Evolutionary conservation across 2,113 vertebrate genomes (phyloP).

Genomic region (Xerus inauris): DNA sequence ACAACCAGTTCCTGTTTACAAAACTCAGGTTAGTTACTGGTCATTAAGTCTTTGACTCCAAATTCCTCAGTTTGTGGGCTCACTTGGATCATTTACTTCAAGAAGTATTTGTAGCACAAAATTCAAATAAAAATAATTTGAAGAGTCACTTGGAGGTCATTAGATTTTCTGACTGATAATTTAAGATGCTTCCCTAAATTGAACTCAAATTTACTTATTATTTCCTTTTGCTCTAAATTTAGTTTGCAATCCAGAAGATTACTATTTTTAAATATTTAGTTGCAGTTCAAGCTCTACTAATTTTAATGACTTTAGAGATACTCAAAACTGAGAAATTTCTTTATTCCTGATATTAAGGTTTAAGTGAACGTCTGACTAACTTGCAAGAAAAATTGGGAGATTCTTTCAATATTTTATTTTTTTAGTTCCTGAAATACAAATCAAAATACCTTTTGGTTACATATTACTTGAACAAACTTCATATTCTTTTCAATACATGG

Average conservation of each 20-base stretch:
- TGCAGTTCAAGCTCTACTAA: slow-evolving; percentile 52
- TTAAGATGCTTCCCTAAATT: slow-evolving; percentile 58
- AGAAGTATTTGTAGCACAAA: slow-evolving; percentile 51
- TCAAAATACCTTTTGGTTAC: slow-evolving; percentile 61
- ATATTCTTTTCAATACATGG: slow-evolving; percentile 56
- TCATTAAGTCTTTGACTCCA: slow-evolving; percentile 24
- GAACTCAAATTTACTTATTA: slow-evolving; percentile 55
- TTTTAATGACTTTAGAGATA: slow-evolving; percentile 62
- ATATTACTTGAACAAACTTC: slow-evolving; percentile 1
- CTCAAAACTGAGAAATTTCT: slow-evolving; percentile 20
- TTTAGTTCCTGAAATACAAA: slow-evolving; percentile 62
- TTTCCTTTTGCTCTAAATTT: slow-evolving; percentile 62
- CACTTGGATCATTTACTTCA: slow-evolving; percentile 23
- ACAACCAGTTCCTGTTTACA: background rate
- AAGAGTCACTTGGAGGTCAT: slow-evolving; percentile 56
- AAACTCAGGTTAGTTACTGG: slow-evolving; percentile 52
- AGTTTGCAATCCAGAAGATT: slow-evolving; percentile 68
- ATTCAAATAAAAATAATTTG: slow-evolving; percentile 65
- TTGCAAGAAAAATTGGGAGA: slow-evolving; percentile 34
- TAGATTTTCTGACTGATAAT: slow-evolving; percentile 65
- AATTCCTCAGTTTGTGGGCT: slow-evolving; percentile 37
- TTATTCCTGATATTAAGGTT: slow-evolving; percentile 44
- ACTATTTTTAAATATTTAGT: slow-evolving; percentile 54
- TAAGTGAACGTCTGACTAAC: slow-evolving; percentile 6
- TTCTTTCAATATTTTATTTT: slow-evolving; percentile 61